Base-by-base conservation (phyloP, 2,888 invertebrate species). In the Eudemis profundana region DNA sequence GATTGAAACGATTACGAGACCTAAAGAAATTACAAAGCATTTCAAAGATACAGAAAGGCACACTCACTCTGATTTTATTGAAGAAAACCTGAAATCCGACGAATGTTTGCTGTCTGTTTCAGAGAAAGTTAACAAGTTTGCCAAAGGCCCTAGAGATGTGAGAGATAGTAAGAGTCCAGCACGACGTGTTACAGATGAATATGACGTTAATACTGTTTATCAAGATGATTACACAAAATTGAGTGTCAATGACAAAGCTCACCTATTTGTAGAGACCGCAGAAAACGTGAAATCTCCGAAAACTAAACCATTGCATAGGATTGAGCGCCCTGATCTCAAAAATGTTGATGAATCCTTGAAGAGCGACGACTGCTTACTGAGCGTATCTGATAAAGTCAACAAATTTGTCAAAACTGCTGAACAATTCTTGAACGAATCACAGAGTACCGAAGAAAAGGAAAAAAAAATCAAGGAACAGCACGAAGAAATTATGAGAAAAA, bases 41-140 rank as follows among this genome's bases (percentile, higher is more conserved):
- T 84, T 91, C 73, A 83, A 83, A 72, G 82, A 90, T 3, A 82
- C 75, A 3, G 89, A 90, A 77, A 83, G 50, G 66, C 76, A 71
- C 72, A 83, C 92, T 57, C 93, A 93, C 74, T 92, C 94, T 3
- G 93, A 93, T 50, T 89, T 91, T 51, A 88, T 90, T 38, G 89
- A 94, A 64, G 87, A 92, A 23, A 86, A 87, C 67, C 77, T 93
- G 40, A 87, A 87, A 78, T 85, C 92, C 29, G 95, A 95, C 72
- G 94, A 95, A 72, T 95, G 94, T 72, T 82, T 95, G 14, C 72
- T 95, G 23, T 94, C 94, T 54, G 95, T 95, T 7, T 94, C 95
- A 42, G 94, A 95, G 77, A 95, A 95, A 81, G 95, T 95, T 0
- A 93, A 92, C 33, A 95, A 94, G 73, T 95, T 95, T 78, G 94